Evolutionary conservation across 2,888 invertebrate genomes (phyloP).

Genomic region (Amblyteles armatorius): DNA sequence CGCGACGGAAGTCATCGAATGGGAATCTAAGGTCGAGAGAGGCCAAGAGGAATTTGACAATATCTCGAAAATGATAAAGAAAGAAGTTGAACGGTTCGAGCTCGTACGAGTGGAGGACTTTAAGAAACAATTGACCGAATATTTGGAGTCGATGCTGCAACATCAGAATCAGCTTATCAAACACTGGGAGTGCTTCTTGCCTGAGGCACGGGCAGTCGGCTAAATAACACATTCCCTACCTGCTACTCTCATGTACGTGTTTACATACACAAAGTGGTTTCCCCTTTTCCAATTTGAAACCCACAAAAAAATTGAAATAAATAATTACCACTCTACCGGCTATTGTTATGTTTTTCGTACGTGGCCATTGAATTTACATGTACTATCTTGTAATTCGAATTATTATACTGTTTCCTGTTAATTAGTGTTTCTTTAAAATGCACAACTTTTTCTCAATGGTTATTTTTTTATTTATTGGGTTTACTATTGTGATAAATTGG

Average conservation of each 20-base stretch:
- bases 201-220: constrained; percentile 96
- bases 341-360: constrained; percentile 18
- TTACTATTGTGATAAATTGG: background rate
- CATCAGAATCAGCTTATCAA: constrained; percentile 97
- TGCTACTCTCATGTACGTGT: background rate
- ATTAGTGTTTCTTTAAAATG: background rate
- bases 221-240: constrained; percentile 85
- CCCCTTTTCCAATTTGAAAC: background rate
- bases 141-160: constrained; percentile 96
- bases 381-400: background rate
- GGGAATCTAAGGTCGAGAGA: constrained; percentile 98
- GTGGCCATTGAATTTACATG: background rate
- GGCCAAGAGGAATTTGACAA: constrained; percentile 98
- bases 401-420: background rate
- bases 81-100: constrained; percentile 97
- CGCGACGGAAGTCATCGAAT: constrained; percentile 96
- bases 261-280: background rate
- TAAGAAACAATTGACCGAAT: constrained; percentile 94
- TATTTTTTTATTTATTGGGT: background rate
- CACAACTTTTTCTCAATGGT: background rate
- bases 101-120: constrained; percentile 95
- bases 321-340: background rate
- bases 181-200: constrained; percentile 98
- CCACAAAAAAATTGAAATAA: background rate
- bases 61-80: constrained; percentile 97